Percentiles rank a stretch among this genome's conserved stretches.
phyloP scores from a whole-genome alignment of 2,797 vertebrate genomes.

The Triplophysa bombifrons region DNA sequence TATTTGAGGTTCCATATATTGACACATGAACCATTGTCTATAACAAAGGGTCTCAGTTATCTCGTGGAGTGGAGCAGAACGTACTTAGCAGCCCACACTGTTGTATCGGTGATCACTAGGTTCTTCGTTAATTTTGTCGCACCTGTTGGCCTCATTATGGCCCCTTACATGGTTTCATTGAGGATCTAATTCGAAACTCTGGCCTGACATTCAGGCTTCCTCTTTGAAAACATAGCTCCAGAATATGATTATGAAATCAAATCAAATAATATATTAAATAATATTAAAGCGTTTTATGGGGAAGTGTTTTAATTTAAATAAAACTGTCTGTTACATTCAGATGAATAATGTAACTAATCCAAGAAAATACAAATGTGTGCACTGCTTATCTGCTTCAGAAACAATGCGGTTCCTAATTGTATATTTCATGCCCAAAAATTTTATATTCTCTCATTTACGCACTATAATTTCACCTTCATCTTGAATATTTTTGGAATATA shows the following conservation, averaged over 20 bases:
- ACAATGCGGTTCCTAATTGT: neutral
- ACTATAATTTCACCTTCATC: too few relatives aligned
- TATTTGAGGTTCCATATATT: conserved; percentile 11
- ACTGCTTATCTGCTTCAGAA: neutral
- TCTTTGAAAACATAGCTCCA: neutral
- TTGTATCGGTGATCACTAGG: neutral
- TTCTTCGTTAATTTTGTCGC: neutral
- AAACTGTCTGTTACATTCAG: neutral
- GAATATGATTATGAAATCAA: neutral
- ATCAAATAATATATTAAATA: neutral
- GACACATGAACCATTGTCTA: conserved; percentile 26
- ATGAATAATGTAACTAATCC: neutral
- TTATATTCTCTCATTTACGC: too few relatives aligned
- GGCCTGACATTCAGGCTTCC: neutral
- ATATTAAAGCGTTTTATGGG: neutral
- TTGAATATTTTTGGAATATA: too few relatives aligned
- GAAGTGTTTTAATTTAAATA: neutral
- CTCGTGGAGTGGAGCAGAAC: neutral
- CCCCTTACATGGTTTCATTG: neutral
- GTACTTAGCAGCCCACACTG: neutral
- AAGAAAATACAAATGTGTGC: too few relatives aligned
- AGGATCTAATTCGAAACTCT: neutral
- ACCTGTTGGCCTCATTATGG: neutral
- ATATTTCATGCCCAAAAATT: too few relatives aligned
- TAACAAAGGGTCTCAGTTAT: neutral